These are phyloP conservation scores for Amblyjoppa proteus DNA, from an alignment of 2,888 invertebrate species.

Conservation along the genomic window DNA sequence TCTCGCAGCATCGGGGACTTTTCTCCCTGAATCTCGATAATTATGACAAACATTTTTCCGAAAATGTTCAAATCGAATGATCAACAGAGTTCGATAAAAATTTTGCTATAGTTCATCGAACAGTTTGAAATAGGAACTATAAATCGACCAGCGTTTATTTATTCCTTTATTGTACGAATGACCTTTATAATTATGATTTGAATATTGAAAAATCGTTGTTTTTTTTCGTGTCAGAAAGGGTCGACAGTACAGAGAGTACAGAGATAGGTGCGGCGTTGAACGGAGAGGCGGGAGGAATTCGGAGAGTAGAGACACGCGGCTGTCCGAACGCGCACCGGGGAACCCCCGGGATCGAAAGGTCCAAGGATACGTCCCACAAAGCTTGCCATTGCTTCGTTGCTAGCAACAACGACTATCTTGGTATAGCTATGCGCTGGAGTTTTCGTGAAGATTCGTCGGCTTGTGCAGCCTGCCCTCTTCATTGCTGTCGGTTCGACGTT, in stretches of 20 bases:
- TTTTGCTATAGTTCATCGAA: neutral
- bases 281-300: neutral
- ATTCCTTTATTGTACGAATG: neutral
- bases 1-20: slow-evolving; percentile 30
- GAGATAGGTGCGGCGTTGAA: neutral
- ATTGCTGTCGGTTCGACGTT: slow-evolving; percentile 24
- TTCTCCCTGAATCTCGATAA: slow-evolving; percentile 30
- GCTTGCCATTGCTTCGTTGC: neutral
- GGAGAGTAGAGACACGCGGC: slow-evolving; percentile 22
- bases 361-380: slow-evolving; percentile 64
- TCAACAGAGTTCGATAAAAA: neutral
- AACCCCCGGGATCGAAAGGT: slow-evolving; percentile 44
- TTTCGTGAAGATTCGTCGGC: neutral
- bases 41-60: neutral
- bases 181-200: neutral
- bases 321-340: slow-evolving; percentile 22
- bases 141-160: neutral
- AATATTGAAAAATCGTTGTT: neutral
- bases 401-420: neutral
- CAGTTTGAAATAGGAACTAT: neutral
- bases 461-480: slow-evolving; percentile 31
- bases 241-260: neutral
- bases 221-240: neutral
- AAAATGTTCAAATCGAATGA: slow-evolving; percentile 23
- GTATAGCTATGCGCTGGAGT: neutral